Evolutionary conservation across 2,113 vertebrate species (phyloP).

Genomic region (Halcyon malimbica): DNA sequence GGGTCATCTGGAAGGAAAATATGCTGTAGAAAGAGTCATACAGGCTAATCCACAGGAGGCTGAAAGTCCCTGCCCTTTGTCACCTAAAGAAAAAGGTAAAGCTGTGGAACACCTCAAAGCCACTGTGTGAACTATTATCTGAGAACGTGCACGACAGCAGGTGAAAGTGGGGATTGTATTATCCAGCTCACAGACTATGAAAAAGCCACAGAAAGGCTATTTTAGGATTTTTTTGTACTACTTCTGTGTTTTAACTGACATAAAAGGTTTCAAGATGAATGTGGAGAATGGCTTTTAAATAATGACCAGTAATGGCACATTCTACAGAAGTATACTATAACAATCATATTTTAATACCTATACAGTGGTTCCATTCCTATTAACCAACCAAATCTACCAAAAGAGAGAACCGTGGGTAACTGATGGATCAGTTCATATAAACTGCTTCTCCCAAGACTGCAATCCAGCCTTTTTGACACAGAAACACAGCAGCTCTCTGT

Average conservation of each 20-base stretch:
- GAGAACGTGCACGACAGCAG: neutral
- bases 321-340: neutral
- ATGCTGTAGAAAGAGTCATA: neutral
- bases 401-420: neutral
- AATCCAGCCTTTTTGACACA: neutral
- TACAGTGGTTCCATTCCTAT: neutral
- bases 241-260: neutral
- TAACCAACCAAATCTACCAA: neutral
- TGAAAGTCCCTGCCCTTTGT: neutral
- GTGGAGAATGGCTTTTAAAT: neutral
- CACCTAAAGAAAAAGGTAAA: neutral
- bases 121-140: neutral
- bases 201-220: neutral
- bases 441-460: neutral
- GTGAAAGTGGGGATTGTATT: neutral
- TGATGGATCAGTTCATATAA: neutral
- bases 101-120: neutral
- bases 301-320: neutral
- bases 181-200: neutral
- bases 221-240: neutral
- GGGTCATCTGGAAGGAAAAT: neutral
- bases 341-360: neutral
- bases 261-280: neutral
- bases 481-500: neutral
- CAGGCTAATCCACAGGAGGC: neutral